Percentiles rank a stretch among this genome's conserved stretches.
These are phyloP conservation scores for Cremastinae sp. DNA, from an alignment of 2,888 invertebrate species.

Conservation along the genomic window DNA sequence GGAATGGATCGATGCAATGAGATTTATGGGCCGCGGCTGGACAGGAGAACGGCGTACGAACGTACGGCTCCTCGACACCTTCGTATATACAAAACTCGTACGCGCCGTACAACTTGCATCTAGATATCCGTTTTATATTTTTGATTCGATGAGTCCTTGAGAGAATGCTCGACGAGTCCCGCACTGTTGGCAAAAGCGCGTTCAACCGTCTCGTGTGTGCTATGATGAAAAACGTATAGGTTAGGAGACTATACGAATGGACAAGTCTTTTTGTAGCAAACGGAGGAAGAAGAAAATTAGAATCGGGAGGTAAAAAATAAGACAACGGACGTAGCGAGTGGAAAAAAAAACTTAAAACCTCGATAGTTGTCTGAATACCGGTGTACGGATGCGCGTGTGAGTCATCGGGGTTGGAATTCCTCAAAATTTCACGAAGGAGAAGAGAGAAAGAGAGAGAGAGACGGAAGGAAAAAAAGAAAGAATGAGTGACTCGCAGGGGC, in stretches of 20 bases:
- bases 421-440: slow-evolving; percentile 33
- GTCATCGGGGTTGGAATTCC: slow-evolving; percentile 37
- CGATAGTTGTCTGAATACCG: slow-evolving; percentile 30
- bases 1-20: slow-evolving; percentile 3
- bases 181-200: slow-evolving; percentile 17
- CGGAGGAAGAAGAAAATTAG: neutral
- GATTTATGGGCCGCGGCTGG: neutral
- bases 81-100: slow-evolving; percentile 13
- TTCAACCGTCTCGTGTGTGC: slow-evolving; percentile 38
- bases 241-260: neutral
- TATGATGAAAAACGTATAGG: neutral
- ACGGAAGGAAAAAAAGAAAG: neutral
- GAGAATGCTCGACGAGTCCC: slow-evolving; percentile 13
- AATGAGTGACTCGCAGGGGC: slow-evolving; percentile 1
- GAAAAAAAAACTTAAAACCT: no score
- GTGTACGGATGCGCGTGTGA: slow-evolving; percentile 26
- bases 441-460: neutral
- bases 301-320: neutral
- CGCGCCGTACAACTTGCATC: neutral
- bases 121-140: slow-evolving; percentile 24
- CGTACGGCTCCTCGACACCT: no score
- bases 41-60: slow-evolving; percentile 28
- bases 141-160: slow-evolving; percentile 44
- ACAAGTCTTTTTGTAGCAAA: neutral
- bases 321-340: neutral